Conservation (phyloP, 2,888 invertebrate genomes). For the Clistopyga incitator region DNA sequence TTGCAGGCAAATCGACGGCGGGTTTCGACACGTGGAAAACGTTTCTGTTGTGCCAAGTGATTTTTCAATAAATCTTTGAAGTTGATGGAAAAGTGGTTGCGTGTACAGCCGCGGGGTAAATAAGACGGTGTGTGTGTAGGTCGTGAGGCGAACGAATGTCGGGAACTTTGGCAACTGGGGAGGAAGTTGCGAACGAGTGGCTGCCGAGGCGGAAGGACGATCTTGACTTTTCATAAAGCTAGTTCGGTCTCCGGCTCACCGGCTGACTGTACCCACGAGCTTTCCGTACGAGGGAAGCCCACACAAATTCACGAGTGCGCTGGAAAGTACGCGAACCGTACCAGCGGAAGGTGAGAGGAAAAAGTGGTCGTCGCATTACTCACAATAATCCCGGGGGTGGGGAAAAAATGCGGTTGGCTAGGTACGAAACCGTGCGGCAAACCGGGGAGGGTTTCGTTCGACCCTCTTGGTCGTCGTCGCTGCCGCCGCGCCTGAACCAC, state of each 20-base stretch:
- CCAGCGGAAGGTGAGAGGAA: conserved; percentile 34
- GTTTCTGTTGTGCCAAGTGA: not conserved
- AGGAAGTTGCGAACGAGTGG: conserved; percentile 58
- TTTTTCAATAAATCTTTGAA: conserved; percentile 2
- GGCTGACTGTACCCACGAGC: not conserved
- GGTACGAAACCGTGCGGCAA: conserved; percentile 73
- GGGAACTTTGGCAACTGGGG: conserved; percentile 47
- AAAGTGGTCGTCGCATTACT: conserved; percentile 74
- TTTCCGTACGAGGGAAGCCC: conserved; percentile 58
- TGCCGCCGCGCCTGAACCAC: conserved; percentile 54
- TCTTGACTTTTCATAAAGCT: conserved; percentile 75
- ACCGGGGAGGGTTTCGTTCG: conserved; percentile 58
- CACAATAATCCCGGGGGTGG: conserved; percentile 75
- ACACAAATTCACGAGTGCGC: conserved; percentile 59
- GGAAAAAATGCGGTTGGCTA: conserved; percentile 67
- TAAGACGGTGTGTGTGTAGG: not conserved
- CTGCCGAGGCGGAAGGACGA: conserved; percentile 69
- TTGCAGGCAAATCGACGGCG: not conserved
- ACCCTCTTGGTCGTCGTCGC: conserved; percentile 45
- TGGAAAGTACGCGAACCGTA: conserved; percentile 39
- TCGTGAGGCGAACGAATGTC: conserved; percentile 36
- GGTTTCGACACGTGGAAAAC: not conserved
- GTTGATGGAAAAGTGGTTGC: not conserved
- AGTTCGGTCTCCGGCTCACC: conserved; percentile 37
- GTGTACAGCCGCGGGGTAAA: not conserved